Evolutionary conservation across 2,113 vertebrate genomes (phyloP), one percentile per base, ranked within the genome.

Genomic region (Passer montanus): DNA sequence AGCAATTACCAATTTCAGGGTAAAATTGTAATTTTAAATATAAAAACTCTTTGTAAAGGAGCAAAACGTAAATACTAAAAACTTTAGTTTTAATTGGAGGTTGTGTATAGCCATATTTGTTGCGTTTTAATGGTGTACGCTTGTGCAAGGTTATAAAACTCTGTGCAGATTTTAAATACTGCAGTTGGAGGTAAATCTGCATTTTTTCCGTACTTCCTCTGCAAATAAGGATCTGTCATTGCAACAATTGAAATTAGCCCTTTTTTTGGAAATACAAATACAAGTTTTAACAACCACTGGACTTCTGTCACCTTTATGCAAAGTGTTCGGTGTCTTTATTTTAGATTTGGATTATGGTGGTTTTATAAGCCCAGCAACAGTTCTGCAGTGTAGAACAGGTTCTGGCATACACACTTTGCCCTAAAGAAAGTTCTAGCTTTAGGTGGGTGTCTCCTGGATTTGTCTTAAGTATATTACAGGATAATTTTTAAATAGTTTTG

Each of bases 401-500:
- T 91, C 68, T 94, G 85, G 69, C 84, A 92, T 75, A 66, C 26
- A 84, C 62, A 93, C 46, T 96, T 96, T 56, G 84, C 66, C 84
- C 72, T 94, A 88, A 95, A 96, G 94, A 97, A 94, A 97, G 92
- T 97, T 96, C 95, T 95, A 95, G 94, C 55, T 94, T 93, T 87
- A 77, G 85, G 44, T 80, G 62, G 84, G n/a, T 81, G 86, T 81
- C 74, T 95, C 12, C 33, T 89, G 31, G 69, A 27, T 94, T 67
- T 60, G 52, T 26, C 13, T 50, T 31, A 69, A 43, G 31, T 31
- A 17, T 68, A 26, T 80, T 77, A 18, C 16, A 37, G 26, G 49
- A 30, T 85, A 28, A 49, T 52, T 90, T 95, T 63, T 1, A 6
- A 55, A 37, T 43, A 74, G 23, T 33, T 69, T 91, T 41, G 44